These are phyloP conservation scores for Trinorchestia longiramus DNA, from an alignment of 1,140 invertebrate genomes.

Conservation along the genomic window DNA sequence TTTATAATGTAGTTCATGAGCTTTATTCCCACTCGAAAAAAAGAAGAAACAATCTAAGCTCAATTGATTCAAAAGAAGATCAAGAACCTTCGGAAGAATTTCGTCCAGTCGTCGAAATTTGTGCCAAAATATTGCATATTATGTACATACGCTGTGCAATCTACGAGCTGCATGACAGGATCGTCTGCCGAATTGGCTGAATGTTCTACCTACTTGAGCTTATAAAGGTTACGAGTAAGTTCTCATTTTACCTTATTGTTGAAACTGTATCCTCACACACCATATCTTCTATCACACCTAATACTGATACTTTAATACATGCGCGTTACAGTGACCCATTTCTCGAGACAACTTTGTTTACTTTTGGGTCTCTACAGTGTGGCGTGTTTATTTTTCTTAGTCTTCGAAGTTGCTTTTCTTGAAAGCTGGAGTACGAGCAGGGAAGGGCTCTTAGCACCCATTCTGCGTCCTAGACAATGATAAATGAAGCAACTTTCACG, in stretches of 20 bases:
- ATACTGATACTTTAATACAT: neutral
- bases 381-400: neutral
- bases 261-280: neutral
- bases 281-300: neutral
- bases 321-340: neutral
- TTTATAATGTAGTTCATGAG: neutral
- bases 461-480: constrained; percentile 26
- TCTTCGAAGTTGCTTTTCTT: too few species aligned
- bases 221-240: neutral
- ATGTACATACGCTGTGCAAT: neutral
- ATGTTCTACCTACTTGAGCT: neutral
- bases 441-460: constrained; percentile 18
- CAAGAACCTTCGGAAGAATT: neutral
- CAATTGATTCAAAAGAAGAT: neutral
- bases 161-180: neutral
- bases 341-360: neutral
- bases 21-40: neutral
- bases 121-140: too few species aligned
- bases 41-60: neutral
- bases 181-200: neutral
- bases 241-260: neutral
- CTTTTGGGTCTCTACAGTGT: neutral
- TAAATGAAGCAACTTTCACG: constrained; percentile 35
- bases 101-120: neutral
- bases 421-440: neutral